Conservation (phyloP, 2,113 vertebrate genomes). For the Cnemophilus loriae region DNA sequence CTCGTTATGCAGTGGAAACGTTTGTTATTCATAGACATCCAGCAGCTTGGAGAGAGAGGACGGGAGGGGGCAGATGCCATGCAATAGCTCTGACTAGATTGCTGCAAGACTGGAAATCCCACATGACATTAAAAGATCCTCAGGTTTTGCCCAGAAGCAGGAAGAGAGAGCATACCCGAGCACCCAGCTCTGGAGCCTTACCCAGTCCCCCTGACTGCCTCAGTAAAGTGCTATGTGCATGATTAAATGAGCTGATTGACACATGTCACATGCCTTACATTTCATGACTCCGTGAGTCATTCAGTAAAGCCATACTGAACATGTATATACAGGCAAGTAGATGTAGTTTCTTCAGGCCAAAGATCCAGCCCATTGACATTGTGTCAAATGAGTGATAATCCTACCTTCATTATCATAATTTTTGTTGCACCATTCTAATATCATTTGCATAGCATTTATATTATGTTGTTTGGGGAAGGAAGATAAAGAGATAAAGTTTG, state of each 20-base stretch:
- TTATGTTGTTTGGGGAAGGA: not conserved
- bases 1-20: not conserved
- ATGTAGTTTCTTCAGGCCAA: not conserved
- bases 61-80: not conserved
- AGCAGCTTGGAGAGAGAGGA: not conserved
- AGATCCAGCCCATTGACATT: not conserved
- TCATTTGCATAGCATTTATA: not conserved
- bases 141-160: not conserved
- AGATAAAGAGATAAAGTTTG: not conserved
- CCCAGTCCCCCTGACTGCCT: not conserved
- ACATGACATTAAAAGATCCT: not conserved
- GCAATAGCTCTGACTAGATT: not conserved
- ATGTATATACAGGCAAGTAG: not conserved
- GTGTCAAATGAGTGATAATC: not conserved
- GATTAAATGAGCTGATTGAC: not conserved
- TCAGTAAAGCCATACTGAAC: not conserved
- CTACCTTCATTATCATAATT: not conserved
- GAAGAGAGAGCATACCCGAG: not conserved
- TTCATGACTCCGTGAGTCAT: not conserved
- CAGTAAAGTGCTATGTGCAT: accelerated
- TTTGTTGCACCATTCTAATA: not conserved
- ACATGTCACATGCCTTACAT: not conserved
- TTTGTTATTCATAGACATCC: not conserved
- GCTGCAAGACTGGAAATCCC: not conserved
- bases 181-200: not conserved